These are phyloP conservation scores for Diceros bicornis DNA, from an alignment of 2,797 vertebrate genomes.

Conservation along the genomic window DNA sequence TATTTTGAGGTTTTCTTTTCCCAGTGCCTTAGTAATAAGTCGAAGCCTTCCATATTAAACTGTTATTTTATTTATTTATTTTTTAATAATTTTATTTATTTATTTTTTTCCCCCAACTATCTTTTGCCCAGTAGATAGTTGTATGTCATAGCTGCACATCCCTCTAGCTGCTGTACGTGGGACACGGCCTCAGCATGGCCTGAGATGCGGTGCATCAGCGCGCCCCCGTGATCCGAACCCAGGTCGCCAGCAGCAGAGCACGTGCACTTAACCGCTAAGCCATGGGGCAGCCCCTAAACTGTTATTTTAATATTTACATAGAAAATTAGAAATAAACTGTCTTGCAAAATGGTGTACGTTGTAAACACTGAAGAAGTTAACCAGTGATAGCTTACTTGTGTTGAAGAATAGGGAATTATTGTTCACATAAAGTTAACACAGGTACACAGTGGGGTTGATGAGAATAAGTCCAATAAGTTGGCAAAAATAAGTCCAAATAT, in stretches of 20 bases:
- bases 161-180: too few relatives aligned
- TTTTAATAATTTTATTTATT: too few relatives aligned
- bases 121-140: too few relatives aligned
- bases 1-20: not conserved
- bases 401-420: not conserved
- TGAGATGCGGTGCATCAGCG: too few relatives aligned
- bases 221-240: too few relatives aligned
- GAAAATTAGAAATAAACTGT: not conserved
- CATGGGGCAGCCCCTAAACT: too few relatives aligned
- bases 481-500: not conserved
- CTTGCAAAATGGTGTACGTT: not conserved
- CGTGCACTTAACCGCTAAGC: too few relatives aligned
- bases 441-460: fast-evolving
- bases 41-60: not conserved
- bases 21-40: not conserved
- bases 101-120: too few relatives aligned
- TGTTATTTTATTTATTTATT: too few relatives aligned
- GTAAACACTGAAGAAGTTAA: not conserved
- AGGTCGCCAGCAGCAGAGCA: too few relatives aligned
- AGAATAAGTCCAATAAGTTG: not conserved
- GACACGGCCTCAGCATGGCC: too few relatives aligned
- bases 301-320: not conserved
- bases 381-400: not conserved
- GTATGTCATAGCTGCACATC: too few relatives aligned
- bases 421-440: not conserved